Evolutionary conservation across 2,888 invertebrate genomes (phyloP), one percentile per base, ranked within the genome.

Genomic region (Parascotia fuliginaria): DNA sequence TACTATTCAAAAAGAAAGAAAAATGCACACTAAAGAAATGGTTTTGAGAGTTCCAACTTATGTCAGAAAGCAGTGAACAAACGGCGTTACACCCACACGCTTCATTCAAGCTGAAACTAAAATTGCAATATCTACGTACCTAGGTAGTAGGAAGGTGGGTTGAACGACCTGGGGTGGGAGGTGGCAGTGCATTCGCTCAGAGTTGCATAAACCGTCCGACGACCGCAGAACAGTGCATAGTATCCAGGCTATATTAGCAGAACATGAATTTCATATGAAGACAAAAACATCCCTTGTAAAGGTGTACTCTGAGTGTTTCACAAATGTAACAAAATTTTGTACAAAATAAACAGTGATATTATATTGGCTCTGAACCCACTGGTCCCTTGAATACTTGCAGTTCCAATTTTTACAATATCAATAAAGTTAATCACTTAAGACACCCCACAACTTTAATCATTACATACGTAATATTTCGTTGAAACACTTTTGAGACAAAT

Each of bases 171-270:
- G 51, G 67, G 73, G 79, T 73, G 76, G 80, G 75, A 75, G 74
- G 75, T 60, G 69, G 74, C 36, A 42, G 78, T 80, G 79, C 79
- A 81, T 74, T 80, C 75, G 73, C 77, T 75, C 61, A 63, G 60
- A 68, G 75, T 81, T 84, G 82, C 83, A 83, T 82, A 84, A 87
- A 81, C 79, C 78, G 81, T 77, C 72, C 79, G 64, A 77, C 77
- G 79, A 85, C 81, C 84, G 77, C 73, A 69, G 49, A 75, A 51
- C 66, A 70, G 55, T 54, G 60, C 62, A 70, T 68, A 66, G 60
- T 67, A 74, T 72, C 62, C 73, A 72, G 57, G 67, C 66, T 64
- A 73, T 62, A 65, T 70, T 67, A 53, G 64, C 48, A 50, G 50
- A 54, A 55, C 40, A 53, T 58, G 42, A 59, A 56, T 58, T 49